Evolutionary conservation across 2,888 invertebrate genomes (phyloP), one percentile per base, ranked within the genome.

Genomic region (Nymphalis polychloros): DNA sequence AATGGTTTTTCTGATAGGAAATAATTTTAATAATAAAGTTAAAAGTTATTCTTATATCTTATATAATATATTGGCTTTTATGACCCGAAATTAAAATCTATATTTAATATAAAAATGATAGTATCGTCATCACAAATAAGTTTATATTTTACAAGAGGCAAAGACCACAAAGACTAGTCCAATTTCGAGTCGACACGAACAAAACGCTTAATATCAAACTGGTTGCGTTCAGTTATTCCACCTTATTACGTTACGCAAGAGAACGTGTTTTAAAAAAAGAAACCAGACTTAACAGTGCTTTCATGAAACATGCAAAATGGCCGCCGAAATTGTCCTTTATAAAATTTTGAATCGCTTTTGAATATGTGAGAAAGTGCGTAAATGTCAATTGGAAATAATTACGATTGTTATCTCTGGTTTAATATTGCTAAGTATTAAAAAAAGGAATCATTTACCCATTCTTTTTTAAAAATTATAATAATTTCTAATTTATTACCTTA

Each of bases 231-330:
- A 72, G 74, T 76, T 76, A 76, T 78, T 75, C 80, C 76, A 77
- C 75, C 73, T 77, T 76, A 77, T 79, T 75, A 73, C 71, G 80
- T 86, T 86, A 84, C 85, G 84, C 83, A 87, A 87, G 76, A 68
- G 66, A 78, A 79, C 78, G 75, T 76, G 78, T 77, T 74, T 78
- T 78, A 81, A 79, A 83, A 81, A 85, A 84, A 81, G 83, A 84
- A 87, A 87, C 86, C 85, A 81, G 85, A 84, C 68, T 68, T 78
- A 76, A 77, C 77, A 71, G 77, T 76, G 79, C 79, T 84, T 86
- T 85, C 81, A 80, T 82, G 79, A 77, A 53, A 27, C 80, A 80
- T 78, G 79, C 78, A 77, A 75, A 77, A 73, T 73, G 72, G 67
- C 72, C 65, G 64, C 66, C 60, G 57, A 59, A 70, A 69, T 60